phyloP scores from a whole-genome alignment of 2,797 vertebrate genomes.

The Onychomys leucogaster region DNA sequence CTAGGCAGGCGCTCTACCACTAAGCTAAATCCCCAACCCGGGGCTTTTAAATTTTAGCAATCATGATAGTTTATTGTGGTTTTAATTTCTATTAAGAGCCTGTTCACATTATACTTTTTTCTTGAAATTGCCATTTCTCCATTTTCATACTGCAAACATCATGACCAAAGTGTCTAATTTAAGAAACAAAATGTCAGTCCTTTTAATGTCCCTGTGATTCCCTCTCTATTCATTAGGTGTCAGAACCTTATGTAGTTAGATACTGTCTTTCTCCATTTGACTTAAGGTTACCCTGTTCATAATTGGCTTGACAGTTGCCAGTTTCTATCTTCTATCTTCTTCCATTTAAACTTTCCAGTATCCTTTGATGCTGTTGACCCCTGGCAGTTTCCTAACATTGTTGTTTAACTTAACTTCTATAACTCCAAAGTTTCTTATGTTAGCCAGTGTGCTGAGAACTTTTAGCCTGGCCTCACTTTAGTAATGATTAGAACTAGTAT shows the following conservation, averaged over 20 bases:
- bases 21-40: no score
- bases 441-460: background rate
- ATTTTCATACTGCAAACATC: slow-evolving; percentile 4
- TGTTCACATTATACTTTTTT: slow-evolving; percentile 16
- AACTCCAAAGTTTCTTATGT: background rate
- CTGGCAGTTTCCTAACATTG: slow-evolving; percentile 11
- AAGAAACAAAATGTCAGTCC: slow-evolving; percentile 29
- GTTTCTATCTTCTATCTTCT: background rate
- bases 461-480: background rate
- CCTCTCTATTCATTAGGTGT: background rate
- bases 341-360: background rate
- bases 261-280: background rate
- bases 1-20: no score
- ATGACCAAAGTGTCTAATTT: background rate
- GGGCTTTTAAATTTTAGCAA: background rate
- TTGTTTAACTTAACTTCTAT: background rate
- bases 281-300: background rate
- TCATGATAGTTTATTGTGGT: background rate
- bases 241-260: background rate
- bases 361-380: background rate
- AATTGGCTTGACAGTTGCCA: background rate
- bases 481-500: background rate
- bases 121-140: background rate
- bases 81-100: slow-evolving; percentile 38
- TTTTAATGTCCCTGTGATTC: background rate